Evolutionary conservation across 1,140 invertebrate species (phyloP).

Genomic region (Heliconius nattereri): DNA sequence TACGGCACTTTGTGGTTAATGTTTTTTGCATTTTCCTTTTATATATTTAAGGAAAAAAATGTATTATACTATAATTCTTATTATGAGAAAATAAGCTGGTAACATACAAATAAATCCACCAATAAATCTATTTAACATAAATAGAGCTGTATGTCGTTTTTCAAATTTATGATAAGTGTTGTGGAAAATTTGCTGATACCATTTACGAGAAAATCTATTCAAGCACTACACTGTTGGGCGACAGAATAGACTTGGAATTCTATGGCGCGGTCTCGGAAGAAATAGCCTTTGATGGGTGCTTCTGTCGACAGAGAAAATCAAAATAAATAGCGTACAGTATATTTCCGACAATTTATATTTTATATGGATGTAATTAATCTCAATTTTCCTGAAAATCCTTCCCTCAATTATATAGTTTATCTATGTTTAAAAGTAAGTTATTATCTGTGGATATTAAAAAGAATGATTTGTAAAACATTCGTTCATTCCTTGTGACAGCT

Average conservation of each 20-base stretch:
- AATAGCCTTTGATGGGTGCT: slow-evolving; percentile 24
- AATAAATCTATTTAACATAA: too few relatives aligned
- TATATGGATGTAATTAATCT: neutral
- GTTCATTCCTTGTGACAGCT: neutral
- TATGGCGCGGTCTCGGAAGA: slow-evolving; percentile 23
- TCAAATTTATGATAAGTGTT: neutral
- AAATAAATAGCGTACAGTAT: slow-evolving; percentile 14
- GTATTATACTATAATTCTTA: neutral
- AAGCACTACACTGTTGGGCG: slow-evolving; percentile 13
- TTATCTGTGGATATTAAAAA: neutral
- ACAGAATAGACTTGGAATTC: slow-evolving; percentile 22
- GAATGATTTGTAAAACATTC: neutral
- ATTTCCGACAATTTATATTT: neutral
- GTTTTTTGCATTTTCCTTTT: too few relatives aligned
- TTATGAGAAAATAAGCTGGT: neutral
- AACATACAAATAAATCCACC: neutral
- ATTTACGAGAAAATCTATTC: slow-evolving; percentile 24
- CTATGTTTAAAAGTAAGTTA: neutral
- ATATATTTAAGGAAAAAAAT: neutral
- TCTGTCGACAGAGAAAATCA: slow-evolving; percentile 12
- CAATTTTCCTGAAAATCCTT: too few relatives aligned
- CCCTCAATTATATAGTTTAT: too few relatives aligned
- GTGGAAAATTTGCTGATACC: slow-evolving; percentile 23
- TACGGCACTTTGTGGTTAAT: neutral
- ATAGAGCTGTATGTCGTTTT: too few relatives aligned